A percentile compares a stretch with the other conserved stretches of the same genome.
phyloP scores from a whole-genome alignment of 2,113 vertebrate genomes.

The Quiscalus mexicanus region DNA sequence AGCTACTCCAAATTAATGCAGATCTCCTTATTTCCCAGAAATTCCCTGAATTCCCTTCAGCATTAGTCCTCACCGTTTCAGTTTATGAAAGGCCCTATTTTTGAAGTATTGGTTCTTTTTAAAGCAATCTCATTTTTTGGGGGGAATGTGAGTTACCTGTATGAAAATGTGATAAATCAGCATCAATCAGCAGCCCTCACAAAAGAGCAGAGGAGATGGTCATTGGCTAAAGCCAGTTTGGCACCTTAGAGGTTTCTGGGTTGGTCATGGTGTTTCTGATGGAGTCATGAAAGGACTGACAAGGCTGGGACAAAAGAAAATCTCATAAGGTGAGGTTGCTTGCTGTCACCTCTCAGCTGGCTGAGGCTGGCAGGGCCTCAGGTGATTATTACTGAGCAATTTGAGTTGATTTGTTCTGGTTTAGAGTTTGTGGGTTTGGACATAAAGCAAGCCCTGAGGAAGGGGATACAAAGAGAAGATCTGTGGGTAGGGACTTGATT shows the following conservation, averaged over 20 bases:
- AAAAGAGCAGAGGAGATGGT: not conserved
- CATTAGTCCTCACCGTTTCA: not conserved
- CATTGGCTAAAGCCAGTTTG: not conserved
- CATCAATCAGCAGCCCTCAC: fast-evolving
- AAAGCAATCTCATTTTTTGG: not conserved
- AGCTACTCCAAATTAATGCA: not conserved
- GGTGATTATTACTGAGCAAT: constrained; percentile 5
- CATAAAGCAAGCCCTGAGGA: not conserved
- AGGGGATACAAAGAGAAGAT: not conserved
- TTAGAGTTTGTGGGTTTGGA: not conserved
- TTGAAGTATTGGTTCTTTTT: not conserved
- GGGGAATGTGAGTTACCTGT: fast-evolving
- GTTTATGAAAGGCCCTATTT: not conserved
- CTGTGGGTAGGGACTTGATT: not conserved
- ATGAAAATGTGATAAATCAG: not conserved
- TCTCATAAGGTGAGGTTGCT: not conserved
- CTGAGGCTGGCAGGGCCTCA: not conserved
- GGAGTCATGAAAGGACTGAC: not conserved
- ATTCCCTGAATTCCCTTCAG: not conserved
- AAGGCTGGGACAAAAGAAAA: not conserved
- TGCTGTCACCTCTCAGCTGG: not conserved
- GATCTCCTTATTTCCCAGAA: not conserved
- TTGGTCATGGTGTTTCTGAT: not conserved
- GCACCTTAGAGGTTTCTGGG: not conserved
- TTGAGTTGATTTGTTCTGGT: constrained; percentile 23